Conservation (phyloP, 1,140 invertebrate genomes). For the Caerostris darwini region DNA sequence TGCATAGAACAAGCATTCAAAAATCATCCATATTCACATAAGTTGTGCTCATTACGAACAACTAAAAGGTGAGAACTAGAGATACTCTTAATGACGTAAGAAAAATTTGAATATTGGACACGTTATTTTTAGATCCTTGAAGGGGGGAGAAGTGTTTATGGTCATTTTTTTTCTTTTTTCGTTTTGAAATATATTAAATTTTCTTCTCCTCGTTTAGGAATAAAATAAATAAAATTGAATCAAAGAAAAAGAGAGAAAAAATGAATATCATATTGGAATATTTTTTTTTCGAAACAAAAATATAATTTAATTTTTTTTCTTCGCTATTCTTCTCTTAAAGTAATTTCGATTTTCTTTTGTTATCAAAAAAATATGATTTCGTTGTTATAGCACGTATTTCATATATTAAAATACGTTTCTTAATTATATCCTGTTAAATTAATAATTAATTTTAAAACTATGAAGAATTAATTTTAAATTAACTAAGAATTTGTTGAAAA, state of each 20-base stretch:
- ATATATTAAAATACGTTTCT: too few species aligned
- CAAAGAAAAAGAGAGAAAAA: not conserved
- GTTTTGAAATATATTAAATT: not conserved
- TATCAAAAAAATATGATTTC: too few species aligned
- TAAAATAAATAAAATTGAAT: not conserved
- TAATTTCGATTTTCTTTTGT: too few species aligned
- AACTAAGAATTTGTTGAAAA: too few species aligned
- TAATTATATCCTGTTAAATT: too few species aligned
- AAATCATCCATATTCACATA: conserved; percentile 52
- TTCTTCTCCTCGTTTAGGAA: not conserved
- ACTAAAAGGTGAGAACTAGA: not conserved
- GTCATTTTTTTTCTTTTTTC: not conserved
- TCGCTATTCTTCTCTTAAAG: too few species aligned
- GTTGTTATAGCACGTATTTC: too few species aligned
- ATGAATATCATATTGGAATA: not conserved
- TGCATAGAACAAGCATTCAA: conserved; percentile 46
- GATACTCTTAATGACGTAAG: conserved; percentile 24
- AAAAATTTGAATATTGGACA: conserved; percentile 30
- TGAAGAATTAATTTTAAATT: too few species aligned
- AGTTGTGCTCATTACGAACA: conserved; percentile 43
- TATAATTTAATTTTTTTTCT: not conserved
- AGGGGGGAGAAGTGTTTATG: not conserved
- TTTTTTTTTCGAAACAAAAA: not conserved
- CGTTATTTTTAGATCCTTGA: conserved; percentile 35
- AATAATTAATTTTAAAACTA: too few species aligned